phyloP scores from a whole-genome alignment of 2,113 vertebrate species.

The Calcarius ornatus region DNA sequence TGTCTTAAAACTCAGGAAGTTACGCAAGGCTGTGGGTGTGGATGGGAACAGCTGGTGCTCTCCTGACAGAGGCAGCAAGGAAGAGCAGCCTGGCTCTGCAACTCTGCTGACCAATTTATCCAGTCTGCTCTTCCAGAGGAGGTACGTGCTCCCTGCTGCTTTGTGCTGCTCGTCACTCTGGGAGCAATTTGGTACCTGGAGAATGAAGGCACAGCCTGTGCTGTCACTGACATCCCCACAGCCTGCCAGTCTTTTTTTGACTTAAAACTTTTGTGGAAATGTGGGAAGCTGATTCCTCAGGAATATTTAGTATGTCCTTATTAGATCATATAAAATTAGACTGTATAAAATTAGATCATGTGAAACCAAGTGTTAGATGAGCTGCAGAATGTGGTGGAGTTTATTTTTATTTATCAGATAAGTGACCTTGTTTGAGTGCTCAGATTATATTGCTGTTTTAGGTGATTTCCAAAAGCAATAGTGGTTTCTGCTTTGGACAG shows the following conservation, averaged over 20 bases:
- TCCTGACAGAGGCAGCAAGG: slow-evolving; percentile 60
- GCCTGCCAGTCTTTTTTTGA: background rate
- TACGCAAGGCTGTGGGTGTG: slow-evolving; percentile 69
- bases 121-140: slow-evolving; percentile 63
- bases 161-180: background rate
- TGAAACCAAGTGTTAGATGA: background rate
- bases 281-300: background rate
- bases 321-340: background rate
- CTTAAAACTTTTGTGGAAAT: background rate
- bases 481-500: background rate
- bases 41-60: slow-evolving; percentile 64
- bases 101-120: slow-evolving; percentile 30
- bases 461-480: background rate
- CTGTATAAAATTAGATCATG: background rate
- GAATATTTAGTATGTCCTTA: background rate
- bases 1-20: slow-evolving; percentile 69
- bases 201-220: background rate
- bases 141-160: slow-evolving; percentile 1
- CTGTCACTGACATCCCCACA: background rate
- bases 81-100: slow-evolving; percentile 45
- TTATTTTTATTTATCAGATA: background rate
- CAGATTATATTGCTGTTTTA: background rate
- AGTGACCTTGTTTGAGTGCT: background rate
- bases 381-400: background rate
- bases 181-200: accelerated